Evolutionary conservation across 2,888 invertebrate species (phyloP).

Genomic region (Meteorus cinctellus): DNA sequence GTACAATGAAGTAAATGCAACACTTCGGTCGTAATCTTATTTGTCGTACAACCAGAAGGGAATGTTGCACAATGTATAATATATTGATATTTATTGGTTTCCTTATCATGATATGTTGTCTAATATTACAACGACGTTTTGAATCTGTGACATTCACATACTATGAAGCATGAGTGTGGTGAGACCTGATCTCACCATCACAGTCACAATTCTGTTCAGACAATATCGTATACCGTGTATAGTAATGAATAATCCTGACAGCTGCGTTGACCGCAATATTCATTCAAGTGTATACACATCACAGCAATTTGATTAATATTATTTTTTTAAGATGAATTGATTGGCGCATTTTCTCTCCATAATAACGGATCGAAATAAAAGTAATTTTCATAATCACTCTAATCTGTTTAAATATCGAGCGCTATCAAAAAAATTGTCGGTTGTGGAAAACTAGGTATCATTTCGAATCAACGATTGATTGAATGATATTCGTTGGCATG

Average conservation of each 20-base stretch:
- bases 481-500: constrained; percentile 9
- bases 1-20: background rate
- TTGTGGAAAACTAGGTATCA: background rate
- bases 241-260: constrained; percentile 27
- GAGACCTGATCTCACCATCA: background rate
- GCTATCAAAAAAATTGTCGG: no score
- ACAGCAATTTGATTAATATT: constrained; percentile 10
- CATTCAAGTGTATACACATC: constrained; percentile 7
- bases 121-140: constrained; percentile 1
- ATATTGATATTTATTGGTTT: constrained; percentile 9
- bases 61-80: constrained; percentile 19
- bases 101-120: constrained; percentile 6
- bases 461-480: background rate
- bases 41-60: background rate
- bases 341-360: background rate
- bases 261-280: constrained; percentile 6
- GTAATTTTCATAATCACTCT: background rate
- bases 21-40: constrained; percentile 18
- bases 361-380: background rate
- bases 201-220: background rate
- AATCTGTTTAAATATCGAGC: no score
- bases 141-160: constrained; percentile 18
- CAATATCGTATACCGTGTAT: background rate
- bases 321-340: background rate
- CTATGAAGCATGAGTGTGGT: constrained; percentile 3